Evolutionary conservation across 2,113 vertebrate species (phyloP), one percentile per base, ranked within the genome.

Genomic region (Riparia riparia): DNA sequence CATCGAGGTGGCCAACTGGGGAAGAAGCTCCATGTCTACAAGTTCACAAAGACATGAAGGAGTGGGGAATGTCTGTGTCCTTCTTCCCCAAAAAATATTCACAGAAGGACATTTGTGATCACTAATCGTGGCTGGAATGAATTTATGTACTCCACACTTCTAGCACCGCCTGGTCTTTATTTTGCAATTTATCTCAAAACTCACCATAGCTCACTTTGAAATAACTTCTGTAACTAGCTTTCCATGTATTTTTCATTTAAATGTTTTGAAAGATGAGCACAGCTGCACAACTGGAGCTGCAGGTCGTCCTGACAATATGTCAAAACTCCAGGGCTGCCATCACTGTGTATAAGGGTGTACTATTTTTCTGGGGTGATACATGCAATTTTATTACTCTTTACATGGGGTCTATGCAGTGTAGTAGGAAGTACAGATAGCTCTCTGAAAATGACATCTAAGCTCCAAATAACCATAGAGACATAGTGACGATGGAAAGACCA

Each of bases 51-150:
- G 47, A 37, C 11, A 24, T 3, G 3, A 10, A 78, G 34, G 47
- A 32, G 18, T 32, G 6, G 17, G n/a, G 14, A 84, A 81, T 16
- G 2, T 2, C 39, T 18, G 5, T 42, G 15, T 22, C 77, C 45
- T 3, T 0, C 20, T 73, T 65, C 31, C 31, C 10, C 2, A 0
- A 25, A 37, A 61, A 58, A 19, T 15, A 51, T 7, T 78, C 4
- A 16, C 6, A 11, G 32, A 6, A 72, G 57, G 57, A 89, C 42
- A 51, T 39, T 42, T 45, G 11, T 25, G 32, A 70, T 76, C 34
- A 9, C 6, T 86, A 28, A 65, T 39, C 83, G 28, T 20, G 20
- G 12, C 31, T 91, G 49, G 39, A 80, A 64, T 61, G 2, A 68
- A 69, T 85, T 41, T 1, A 68, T 21, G 6, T 25, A 29, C 19